A percentile compares a stretch with the other conserved stretches of the same genome.
Conservation (phyloP, 1,140 invertebrate species). For the Macrobrachium rosenbergii region DNA sequence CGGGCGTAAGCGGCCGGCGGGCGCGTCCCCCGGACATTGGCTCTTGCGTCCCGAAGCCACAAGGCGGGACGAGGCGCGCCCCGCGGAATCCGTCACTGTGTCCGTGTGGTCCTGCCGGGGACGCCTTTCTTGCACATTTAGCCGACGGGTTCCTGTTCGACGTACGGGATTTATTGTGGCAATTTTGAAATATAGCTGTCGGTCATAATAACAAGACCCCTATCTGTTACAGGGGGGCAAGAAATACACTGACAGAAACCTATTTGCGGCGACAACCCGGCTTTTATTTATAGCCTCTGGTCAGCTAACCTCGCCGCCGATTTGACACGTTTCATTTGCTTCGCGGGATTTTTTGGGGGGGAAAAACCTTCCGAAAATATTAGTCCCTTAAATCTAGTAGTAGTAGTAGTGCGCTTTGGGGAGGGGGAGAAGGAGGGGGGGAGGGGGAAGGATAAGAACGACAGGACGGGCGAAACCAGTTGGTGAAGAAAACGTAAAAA, state of each 20-base stretch:
- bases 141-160: slow-evolving; percentile 63
- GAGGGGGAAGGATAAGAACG: too few species aligned
- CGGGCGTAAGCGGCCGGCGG: slow-evolving; percentile 39
- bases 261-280: slow-evolving; percentile 62
- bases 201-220: slow-evolving; percentile 65
- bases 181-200: slow-evolving; percentile 66
- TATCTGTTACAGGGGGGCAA: slow-evolving; percentile 64
- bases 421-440: too few species aligned
- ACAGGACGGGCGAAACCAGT: too few species aligned
- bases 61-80: slow-evolving; percentile 13
- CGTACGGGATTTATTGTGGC: slow-evolving; percentile 62
- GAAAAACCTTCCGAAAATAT: slow-evolving; percentile 57
- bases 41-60: slow-evolving; percentile 22
- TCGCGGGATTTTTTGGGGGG: slow-evolving; percentile 43
- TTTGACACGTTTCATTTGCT: slow-evolving; percentile 65
- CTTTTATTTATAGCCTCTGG: slow-evolving; percentile 62
- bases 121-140: slow-evolving; percentile 64
- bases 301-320: slow-evolving; percentile 58
- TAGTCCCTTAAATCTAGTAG: slow-evolving; percentile 29
- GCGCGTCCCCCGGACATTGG: not conserved
- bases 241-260: slow-evolving; percentile 66
- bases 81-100: slow-evolving; percentile 45
- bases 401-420: too few species aligned
- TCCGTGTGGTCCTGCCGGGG: slow-evolving; percentile 36
- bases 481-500: too few species aligned